Percentiles rank a stretch among this genome's conserved stretches.
Conservation (phyloP, 2,797 vertebrate genomes). For the Potorous gilbertii region DNA sequence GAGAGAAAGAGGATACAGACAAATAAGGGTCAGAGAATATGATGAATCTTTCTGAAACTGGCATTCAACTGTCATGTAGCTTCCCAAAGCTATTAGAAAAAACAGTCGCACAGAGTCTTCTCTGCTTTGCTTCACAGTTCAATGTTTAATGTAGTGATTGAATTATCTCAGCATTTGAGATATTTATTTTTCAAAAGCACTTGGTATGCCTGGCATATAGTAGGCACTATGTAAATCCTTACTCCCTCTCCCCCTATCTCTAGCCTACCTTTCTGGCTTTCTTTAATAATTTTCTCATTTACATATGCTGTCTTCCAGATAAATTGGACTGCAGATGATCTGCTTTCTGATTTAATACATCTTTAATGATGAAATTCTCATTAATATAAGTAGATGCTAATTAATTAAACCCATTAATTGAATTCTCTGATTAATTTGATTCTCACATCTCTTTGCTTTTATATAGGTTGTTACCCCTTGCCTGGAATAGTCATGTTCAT, state of each 20-base stretch:
- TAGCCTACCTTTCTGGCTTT: background rate
- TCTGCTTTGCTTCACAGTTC: slow-evolving; percentile 91
- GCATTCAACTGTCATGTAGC: slow-evolving; percentile 78
- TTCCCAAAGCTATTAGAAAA: slow-evolving; percentile 62
- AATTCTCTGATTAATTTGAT: background rate
- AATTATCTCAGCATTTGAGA: slow-evolving; percentile 81
- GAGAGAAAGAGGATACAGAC: slow-evolving; percentile 65
- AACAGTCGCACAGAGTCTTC: slow-evolving; percentile 61
- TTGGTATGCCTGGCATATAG: background rate
- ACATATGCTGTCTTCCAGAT: background rate
- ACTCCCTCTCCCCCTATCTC: background rate
- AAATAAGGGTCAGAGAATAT: slow-evolving; percentile 55
- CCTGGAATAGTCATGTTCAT: background rate
- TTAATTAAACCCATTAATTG: background rate
- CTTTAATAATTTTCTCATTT: background rate
- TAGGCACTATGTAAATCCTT: background rate
- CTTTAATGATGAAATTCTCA: background rate
- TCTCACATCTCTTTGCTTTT: background rate
- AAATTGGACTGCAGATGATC: background rate
- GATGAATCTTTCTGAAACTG: slow-evolving; percentile 78
- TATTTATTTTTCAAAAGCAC: background rate
- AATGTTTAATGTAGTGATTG: slow-evolving; percentile 98
- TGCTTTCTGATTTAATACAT: background rate
- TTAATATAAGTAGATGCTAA: background rate
- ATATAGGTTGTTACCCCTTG: background rate